phyloP scores from a whole-genome alignment of 2,797 vertebrate genomes.

The Clamator glandarius region DNA sequence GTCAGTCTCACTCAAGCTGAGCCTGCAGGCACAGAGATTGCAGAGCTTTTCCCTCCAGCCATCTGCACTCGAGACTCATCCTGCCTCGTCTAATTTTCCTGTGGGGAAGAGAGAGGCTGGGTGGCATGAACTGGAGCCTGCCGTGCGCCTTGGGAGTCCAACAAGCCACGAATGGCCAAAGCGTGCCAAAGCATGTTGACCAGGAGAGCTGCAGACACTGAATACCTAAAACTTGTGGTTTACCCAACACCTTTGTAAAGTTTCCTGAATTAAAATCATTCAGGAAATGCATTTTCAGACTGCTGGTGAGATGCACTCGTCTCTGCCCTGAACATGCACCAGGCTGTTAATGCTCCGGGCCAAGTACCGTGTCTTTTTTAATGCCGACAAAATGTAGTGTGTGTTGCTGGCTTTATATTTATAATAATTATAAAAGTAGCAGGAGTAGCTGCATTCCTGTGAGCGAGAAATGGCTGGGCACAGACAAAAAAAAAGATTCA shows the following conservation, averaged over 20 bases:
- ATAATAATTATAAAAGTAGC: conserved; percentile 50
- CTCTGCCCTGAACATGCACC: conserved; percentile 12
- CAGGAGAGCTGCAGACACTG: not conserved
- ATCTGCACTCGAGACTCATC: not conserved
- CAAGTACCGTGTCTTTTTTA: conserved; percentile 37
- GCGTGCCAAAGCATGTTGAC: not conserved
- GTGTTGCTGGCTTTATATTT: conserved; percentile 24
- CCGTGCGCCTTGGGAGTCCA: accelerated
- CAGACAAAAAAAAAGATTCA: conserved; percentile 23
- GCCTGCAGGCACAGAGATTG: not conserved
- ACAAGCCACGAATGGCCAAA: not conserved
- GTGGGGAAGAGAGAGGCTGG: not conserved
- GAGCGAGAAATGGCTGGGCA: conserved; percentile 5
- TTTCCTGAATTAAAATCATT: not conserved
- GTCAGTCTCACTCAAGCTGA: accelerated
- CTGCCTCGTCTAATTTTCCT: not conserved
- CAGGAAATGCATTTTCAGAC: conserved; percentile 16
- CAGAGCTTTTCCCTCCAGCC: not conserved
- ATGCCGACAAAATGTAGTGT: conserved; percentile 26
- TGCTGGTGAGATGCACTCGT: conserved; percentile 4
- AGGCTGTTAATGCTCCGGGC: conserved; percentile 36
- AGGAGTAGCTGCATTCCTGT: not conserved
- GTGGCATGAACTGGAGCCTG: not conserved
- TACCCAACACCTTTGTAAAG: not conserved
- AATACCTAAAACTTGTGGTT: not conserved